Base-by-base conservation (phyloP, 2,797 vertebrate genomes). In the Kryptolebias ocellatus region DNA sequence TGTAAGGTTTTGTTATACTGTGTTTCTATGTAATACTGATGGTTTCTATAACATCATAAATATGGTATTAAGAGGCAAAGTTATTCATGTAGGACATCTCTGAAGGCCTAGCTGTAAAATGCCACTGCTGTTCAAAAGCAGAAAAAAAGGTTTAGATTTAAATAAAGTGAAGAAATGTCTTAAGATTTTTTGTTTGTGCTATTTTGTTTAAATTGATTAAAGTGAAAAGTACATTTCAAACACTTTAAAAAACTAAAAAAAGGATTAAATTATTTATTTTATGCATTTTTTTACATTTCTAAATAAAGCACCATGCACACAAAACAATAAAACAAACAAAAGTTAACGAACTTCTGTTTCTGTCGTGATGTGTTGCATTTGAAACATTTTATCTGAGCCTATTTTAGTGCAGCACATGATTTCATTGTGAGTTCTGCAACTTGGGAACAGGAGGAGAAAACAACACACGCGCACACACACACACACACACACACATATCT, bases 241-340 rank as follows among this genome's bases (percentile, higher is more conserved):
- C 94, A 94, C 94, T 95, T 95, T 95, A 92, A 95, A 96, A 96
- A 95, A 94, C 95, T 95, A 95, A 94, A 95, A 93, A 92, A 78
- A 90, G 89, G 87, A 94, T 90, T 94, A 94, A 94, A 92, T 89
- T 91, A 92, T 86, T 90, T 91, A 94, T 92, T 94, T 86, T 81
- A 90, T 16, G 16, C 2, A 31, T 39, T 37, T 90, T 92, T 53
- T 20, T 31, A 15, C 0, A 64, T 69, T 50, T 42, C 16, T 4
- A 58, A 45, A 53, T 50, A 4, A 62, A 59, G 16, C 16, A 63
- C 53, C 0, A 47, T n/a, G 7, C 46, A 50, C 66, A 69, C 65
- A 16, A 62, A 57, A 4, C 4, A 45, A 75, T 1, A 69, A 61
- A 72, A 69, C 17, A 62, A n/a, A 54, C 39, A 64, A 17, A 78